Percentiles rank a stretch among this genome's conserved stretches.
Evolutionary conservation across 2,797 vertebrate genomes (phyloP).

Genomic region (Danio kyathit): DNA sequence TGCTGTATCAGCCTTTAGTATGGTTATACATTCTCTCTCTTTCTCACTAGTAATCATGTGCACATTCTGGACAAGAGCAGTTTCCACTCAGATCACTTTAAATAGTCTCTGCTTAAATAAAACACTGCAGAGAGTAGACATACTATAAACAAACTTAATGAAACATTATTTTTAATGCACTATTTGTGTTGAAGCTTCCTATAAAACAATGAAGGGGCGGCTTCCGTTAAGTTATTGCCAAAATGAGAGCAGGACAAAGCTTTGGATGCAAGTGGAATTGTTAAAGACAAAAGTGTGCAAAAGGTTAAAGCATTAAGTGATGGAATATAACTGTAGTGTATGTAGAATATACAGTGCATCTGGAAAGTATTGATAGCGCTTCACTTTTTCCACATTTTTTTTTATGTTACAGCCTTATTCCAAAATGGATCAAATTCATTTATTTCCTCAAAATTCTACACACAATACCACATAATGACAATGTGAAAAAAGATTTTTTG

Average conservation of each 20-base stretch:
- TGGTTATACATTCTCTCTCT: not conserved
- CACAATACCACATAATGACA: too few relatives aligned
- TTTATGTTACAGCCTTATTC: too few relatives aligned
- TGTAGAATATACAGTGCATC: too few relatives aligned
- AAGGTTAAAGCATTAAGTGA: too few relatives aligned
- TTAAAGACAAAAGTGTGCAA: too few relatives aligned
- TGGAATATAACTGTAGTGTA: too few relatives aligned
- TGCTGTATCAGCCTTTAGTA: not conserved
- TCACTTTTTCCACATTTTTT: too few relatives aligned
- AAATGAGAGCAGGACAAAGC: not conserved
- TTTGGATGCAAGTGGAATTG: too few relatives aligned
- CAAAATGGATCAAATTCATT: too few relatives aligned
- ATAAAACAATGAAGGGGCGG: conserved; percentile 12
- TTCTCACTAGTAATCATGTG: not conserved
- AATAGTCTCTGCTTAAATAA: conserved; percentile 18
- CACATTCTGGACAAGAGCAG: conserved; percentile 1
- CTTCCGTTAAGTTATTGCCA: conserved; percentile 28
- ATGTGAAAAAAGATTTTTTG: too few relatives aligned
- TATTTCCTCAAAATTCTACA: too few relatives aligned
- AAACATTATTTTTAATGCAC: conserved; percentile 6
- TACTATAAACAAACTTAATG: conserved; percentile 47
- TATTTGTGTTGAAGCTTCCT: conserved; percentile 41
- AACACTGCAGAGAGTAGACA: conserved; percentile 29
- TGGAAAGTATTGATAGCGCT: too few relatives aligned
- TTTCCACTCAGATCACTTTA: conserved; percentile 34